These are phyloP conservation scores for Mnemiopsis leidyi DNA, from an alignment of 37 sponge, comb jelly and placozoan genomes.

Conservation along the genomic window DNA sequence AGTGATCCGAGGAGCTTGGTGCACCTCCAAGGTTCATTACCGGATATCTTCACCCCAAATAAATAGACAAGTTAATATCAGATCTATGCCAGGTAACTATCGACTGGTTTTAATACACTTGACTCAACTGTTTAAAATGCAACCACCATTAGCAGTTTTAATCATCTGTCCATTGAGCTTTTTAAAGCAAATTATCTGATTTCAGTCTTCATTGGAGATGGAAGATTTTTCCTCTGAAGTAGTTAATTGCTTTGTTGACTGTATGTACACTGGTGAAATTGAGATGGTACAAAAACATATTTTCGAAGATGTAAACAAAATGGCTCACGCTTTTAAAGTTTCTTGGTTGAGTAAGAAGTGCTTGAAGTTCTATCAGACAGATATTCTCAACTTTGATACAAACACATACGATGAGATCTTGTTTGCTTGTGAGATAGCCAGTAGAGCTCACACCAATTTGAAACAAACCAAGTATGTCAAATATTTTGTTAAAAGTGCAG, in stretches of 20 bases:
- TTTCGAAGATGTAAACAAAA: background rate
- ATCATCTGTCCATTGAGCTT: too few species aligned
- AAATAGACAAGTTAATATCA: too few species aligned
- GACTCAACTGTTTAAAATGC: too few species aligned
- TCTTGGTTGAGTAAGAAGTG: background rate
- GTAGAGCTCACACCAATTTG: background rate
- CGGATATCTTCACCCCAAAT: too few species aligned
- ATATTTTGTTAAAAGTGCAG: background rate
- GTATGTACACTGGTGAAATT: background rate
- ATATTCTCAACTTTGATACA: background rate
- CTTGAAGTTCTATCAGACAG: background rate
- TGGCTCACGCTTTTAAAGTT: background rate
- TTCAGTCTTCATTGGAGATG: background rate
- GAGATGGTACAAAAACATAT: background rate
- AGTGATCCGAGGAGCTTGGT: too few species aligned
- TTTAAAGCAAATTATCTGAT: too few species aligned
- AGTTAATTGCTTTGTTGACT: background rate
- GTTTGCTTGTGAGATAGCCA: background rate
- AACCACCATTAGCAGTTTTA: too few species aligned
- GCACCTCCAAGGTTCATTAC: too few species aligned
- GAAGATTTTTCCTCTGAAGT: background rate
- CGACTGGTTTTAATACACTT: too few species aligned
- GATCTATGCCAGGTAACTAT: too few species aligned
- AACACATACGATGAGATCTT: background rate
- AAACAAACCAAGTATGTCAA: background rate